Conservation (phyloP, 92 coral and sea anemone species). For the Zoanthus solanderi region DNA sequence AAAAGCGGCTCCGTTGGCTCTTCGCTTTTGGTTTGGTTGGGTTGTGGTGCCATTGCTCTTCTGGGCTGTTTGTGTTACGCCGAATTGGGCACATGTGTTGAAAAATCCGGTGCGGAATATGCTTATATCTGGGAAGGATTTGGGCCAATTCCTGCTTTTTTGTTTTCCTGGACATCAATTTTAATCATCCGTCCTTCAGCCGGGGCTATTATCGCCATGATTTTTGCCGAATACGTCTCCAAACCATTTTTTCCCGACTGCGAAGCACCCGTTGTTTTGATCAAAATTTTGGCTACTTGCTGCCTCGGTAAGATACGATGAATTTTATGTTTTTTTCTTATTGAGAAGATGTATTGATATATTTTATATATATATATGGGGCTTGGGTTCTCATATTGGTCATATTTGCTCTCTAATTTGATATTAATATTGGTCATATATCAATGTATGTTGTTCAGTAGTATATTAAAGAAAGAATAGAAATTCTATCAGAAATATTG, state of each 20-base stretch:
- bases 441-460: no score
- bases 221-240: slow-evolving; percentile 93
- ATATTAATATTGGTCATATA: no score
- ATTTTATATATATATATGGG: no score
- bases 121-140: slow-evolving; percentile 88
- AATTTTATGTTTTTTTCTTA: no score
- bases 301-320: slow-evolving; percentile 83
- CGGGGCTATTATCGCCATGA: slow-evolving; percentile 90
- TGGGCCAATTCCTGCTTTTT: slow-evolving; percentile 90
- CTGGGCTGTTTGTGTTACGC: slow-evolving; percentile 95
- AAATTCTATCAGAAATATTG: no score
- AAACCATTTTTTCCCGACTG: slow-evolving; percentile 94
- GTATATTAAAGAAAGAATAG: no score
- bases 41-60: slow-evolving; percentile 89
- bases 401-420: no score
- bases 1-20: slow-evolving; percentile 82
- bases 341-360: no score
- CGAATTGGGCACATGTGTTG: slow-evolving; percentile 86
- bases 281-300: slow-evolving; percentile 87
- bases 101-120: slow-evolving; percentile 95
- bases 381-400: no score
- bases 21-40: slow-evolving; percentile 88
- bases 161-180: slow-evolving; percentile 96
- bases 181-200: slow-evolving; percentile 94
- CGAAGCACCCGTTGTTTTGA: slow-evolving; percentile 68